These are phyloP conservation scores for Serinus canaria DNA, from an alignment of 2,113 vertebrate genomes.

Conservation along the genomic window DNA sequence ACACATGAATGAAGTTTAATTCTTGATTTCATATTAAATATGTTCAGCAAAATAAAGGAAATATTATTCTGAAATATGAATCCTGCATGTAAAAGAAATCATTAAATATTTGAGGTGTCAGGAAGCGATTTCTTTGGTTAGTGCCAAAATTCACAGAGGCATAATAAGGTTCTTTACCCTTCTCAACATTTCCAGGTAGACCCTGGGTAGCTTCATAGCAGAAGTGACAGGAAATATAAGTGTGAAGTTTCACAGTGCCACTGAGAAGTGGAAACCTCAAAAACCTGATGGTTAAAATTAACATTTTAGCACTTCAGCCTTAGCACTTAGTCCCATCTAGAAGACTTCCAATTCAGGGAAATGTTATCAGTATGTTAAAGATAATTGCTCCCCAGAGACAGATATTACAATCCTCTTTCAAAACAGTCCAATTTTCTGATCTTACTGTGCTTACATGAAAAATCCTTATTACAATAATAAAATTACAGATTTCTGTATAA, in stretches of 20 bases:
- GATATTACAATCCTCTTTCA: neutral
- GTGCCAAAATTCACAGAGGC: neutral
- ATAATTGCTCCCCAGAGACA: neutral
- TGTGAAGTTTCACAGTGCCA: neutral
- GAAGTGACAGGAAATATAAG: neutral
- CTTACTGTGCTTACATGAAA: neutral
- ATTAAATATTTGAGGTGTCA: neutral
- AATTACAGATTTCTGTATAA: neutral
- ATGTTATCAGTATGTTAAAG: neutral
- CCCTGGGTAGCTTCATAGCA: neutral
- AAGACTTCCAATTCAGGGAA: neutral
- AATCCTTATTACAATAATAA: neutral
- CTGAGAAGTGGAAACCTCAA: neutral
- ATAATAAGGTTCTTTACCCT: neutral
- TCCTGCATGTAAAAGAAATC: neutral
- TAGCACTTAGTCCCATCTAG: neutral
- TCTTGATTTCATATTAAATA: neutral
- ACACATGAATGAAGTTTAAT: neutral
- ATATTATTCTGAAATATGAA: neutral
- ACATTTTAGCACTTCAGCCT: neutral
- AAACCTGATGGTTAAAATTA: neutral
- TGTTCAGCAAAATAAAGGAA: neutral
- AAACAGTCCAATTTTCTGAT: neutral
- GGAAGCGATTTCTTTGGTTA: neutral
- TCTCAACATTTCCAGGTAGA: neutral